These are phyloP conservation scores for Okamejei kenojei DNA, from an alignment of 2,797 vertebrate species.

Conservation along the genomic window DNA sequence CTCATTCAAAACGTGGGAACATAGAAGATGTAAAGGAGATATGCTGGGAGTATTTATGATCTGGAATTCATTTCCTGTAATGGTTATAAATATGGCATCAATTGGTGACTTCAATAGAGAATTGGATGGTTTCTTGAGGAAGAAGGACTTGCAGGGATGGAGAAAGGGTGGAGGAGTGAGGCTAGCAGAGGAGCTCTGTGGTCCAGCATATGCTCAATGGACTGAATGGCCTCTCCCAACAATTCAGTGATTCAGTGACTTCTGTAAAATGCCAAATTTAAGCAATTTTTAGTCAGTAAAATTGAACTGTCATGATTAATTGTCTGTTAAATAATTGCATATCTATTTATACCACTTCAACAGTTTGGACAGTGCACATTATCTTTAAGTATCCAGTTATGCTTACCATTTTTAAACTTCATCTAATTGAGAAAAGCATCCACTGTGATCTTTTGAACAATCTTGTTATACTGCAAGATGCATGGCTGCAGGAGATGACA, in stretches of 20 bases:
- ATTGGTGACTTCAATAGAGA: no score
- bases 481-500: neutral
- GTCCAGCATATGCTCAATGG: no score
- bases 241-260: neutral
- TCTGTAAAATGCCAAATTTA: neutral
- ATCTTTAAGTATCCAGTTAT: neutral
- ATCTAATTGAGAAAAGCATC: neutral
- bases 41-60: no score
- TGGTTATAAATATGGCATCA: no score
- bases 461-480: neutral
- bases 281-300: neutral
- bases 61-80: no score
- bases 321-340: neutral
- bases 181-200: no score
- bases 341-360: neutral
- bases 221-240: no score
- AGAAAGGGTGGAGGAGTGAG: no score
- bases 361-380: neutral
- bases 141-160: no score
- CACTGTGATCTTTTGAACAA: neutral
- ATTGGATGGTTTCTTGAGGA: no score
- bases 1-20: no score
- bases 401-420: neutral
- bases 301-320: neutral
- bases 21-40: no score